Base-by-base conservation (phyloP, 2,797 vertebrate genomes). In the Pelodytes ibericus region DNA sequence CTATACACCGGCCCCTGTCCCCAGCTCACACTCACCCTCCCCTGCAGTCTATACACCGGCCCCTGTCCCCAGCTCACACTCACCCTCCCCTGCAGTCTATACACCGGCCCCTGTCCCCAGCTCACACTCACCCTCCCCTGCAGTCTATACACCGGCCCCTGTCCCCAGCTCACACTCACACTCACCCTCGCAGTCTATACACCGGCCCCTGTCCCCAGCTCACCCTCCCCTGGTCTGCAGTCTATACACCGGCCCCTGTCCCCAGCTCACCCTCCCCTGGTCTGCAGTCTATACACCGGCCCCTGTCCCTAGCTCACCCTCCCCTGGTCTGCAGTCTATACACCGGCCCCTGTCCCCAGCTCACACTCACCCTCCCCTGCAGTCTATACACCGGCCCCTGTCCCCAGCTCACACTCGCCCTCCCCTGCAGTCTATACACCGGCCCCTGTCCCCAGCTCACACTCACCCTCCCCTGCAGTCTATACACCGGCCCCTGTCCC, bases 361-460 rank as follows among this genome's bases (percentile, higher is more conserved):
- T 49, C 44, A 49, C 18, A 15, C 44, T 49, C 44, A 49, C 44
- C 11, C 44, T 16, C n/a, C n/a, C n/a, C n/a, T n/a, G 44, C 44
- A 15, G 36, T 29, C 24, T 7, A 4, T 13, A 25, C 13, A 25
- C 16, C 33, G 20, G 10, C 13, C 2, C 13, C 22, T 25, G 9
- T 27, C 57, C 31, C 47, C 70, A 39, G 36, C 36, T 66, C 26
- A n/a, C n/a, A n/a, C n/a, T n/a, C n/a, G n/a, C n/a, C n/a, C n/a
- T n/a, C n/a, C n/a, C n/a, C 4, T 4, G 11, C 1, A 1, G 11
- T 16, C 18, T 2, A 39, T 9, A 39, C 2, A 5, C 6, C 20
- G 30, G 65, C 31, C 4, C 2, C 3, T 24, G 18, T 1, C 11
- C 26, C n/a, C 26, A 13, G 31, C 58, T 29, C 11, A 49, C 44